Evolutionary conservation across 2,797 vertebrate species (phyloP), one percentile per base, ranked within the genome.

Genomic region (Sebastes taczanowskii): DNA sequence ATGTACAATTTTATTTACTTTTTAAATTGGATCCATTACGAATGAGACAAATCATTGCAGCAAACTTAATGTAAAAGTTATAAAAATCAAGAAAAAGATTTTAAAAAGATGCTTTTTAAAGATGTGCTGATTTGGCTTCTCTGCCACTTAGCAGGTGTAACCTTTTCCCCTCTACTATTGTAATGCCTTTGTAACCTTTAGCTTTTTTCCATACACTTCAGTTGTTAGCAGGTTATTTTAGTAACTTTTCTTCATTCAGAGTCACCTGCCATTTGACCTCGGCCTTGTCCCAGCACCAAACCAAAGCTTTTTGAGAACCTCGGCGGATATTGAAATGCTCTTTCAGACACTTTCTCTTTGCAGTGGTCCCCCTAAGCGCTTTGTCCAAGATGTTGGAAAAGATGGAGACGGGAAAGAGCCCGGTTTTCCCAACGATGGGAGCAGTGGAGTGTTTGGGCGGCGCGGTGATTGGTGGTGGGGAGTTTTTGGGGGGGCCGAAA

Each of bases 261-360:
- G 73, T 88, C 85, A 84, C 65, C 85, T 76, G 85, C 72, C 78
- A 69, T 86, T 88, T 88, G 87, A 89, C 86, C 83, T 78, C 65
- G 2, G 72, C 67, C 84, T 90, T 80, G 78, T 78, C 46, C 52
- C 61, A 11, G 27, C 2, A 71, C 67, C 63, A 59, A 68, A 66
- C 67, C 62, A 27, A 87, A 88, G 38, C 78, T 73, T 71, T 81
- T 38, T 60, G 65, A 91, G 83, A 74, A 72, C 46, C n/a, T 80
- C 38, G 60, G 82, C 77, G 63, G 89, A 92, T 82, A 90, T 70
- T 85, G 86, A 87, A 91, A 90, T 63, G 71, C 70, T 86, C 84
- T 82, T 89, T 90, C 81, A 87, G 67, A 82, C 29, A 66, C 75
- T 67, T 63, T 86, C 58, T 70, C 55, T 82, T 80, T 76, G 66